Conservation (phyloP, 1,140 invertebrate species). For the Calycopis cecrops region DNA sequence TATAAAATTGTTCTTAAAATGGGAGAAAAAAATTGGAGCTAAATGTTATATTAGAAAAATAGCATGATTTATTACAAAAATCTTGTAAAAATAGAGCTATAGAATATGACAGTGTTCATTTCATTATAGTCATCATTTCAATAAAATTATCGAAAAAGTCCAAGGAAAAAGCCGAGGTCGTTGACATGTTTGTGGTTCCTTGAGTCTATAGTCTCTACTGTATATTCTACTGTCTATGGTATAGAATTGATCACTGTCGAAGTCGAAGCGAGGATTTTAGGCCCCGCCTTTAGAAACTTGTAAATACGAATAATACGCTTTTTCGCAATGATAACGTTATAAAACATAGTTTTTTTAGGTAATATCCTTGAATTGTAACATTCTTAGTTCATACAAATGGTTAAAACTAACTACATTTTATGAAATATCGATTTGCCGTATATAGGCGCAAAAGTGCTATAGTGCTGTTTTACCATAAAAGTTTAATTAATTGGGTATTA, state of each 20-base stretch:
- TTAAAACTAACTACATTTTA: constrained; percentile 7
- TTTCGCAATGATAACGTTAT: constrained; percentile 62
- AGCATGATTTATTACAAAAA: no score
- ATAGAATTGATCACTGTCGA: constrained; percentile 41
- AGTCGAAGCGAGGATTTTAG: constrained; percentile 56
- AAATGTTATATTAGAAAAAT: no score
- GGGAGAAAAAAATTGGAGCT: no score
- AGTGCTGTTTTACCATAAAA: constrained; percentile 24
- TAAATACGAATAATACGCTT: constrained; percentile 55
- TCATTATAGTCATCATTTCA: no score
- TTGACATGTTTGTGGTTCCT: not conserved
- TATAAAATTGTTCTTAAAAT: no score
- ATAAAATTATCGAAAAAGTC: no score
- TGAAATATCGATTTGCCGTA: constrained; percentile 57
- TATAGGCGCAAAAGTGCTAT: constrained; percentile 43
- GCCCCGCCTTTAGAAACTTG: constrained; percentile 66
- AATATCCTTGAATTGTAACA: constrained; percentile 3
- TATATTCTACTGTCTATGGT: constrained; percentile 20
- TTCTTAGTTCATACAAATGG: not conserved
- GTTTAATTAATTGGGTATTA: no score
- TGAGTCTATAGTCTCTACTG: constrained; percentile 7
- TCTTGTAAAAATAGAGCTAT: no score
- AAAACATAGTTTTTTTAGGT: constrained; percentile 32
- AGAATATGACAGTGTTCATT: no score
- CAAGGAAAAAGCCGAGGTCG: no score